Base-by-base conservation (phyloP, 2,113 vertebrate genomes). In the Mustelus asterias region DNA sequence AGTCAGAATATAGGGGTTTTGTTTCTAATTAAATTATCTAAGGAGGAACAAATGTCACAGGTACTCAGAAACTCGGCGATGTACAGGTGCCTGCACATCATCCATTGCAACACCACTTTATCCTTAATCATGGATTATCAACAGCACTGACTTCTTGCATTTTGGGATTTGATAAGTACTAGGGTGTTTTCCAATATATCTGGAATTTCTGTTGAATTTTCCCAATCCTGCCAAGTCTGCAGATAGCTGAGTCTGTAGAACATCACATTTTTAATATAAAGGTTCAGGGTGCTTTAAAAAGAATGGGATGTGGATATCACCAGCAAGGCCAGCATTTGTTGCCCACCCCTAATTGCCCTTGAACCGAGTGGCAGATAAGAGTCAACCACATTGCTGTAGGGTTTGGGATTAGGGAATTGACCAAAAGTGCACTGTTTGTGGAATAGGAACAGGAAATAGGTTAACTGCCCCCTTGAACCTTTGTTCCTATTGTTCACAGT, bases 1-100 rank as follows among this genome's bases (percentile, higher is more conserved):
- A 88, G 48, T 54, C 48, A 11, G 26, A 54, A 9, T 72, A 72
- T 72, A 72, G 69, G 8, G 24, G 5, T 72, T 72, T 72, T 26
- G 85, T 88, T 58, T 54, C 48, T 13, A 88, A 88, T 88, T 88
- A 88, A 88, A 88, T 88, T 58, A 88, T 88, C 29, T 54, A 88
- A 54, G 48, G 1, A 13, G 16, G 26, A 88, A 48, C 9, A 1
- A 88, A 29, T 88, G 26, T 58, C 26, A 29, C 8, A 54, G 85
- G 24, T 54, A 58, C 24, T 88, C 54, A 54, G n/a, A n/a, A 88
- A 88, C 85, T 22, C 48, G 41, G 4, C 22, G 44, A 88, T 54
- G 26, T 54, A 11, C 58, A 48, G 58, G 44, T 24, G 29, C 24
- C 85, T 88, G 48, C 48, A 20, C 48, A 26, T 88, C 85, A 0